phyloP scores from a whole-genome alignment of 2,888 invertebrate genomes.

The Eulithis testata region DNA sequence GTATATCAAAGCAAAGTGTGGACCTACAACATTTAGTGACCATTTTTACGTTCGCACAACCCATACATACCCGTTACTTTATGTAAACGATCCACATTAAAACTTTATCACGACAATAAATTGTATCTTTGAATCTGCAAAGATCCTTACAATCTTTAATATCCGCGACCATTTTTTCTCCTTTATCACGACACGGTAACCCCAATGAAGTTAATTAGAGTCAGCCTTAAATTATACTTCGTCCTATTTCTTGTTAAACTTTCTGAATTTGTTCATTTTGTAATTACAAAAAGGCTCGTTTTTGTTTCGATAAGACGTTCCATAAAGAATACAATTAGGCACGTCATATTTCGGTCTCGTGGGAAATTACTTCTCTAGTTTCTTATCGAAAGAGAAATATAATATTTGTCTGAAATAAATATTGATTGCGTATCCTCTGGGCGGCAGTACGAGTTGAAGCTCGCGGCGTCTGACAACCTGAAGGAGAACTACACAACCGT shows the following conservation, averaged over 20 bases:
- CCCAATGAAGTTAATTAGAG: constrained; percentile 61
- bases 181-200: constrained; percentile 47
- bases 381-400: constrained; percentile 32
- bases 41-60: constrained; percentile 40
- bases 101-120: constrained; percentile 24
- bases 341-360: constrained; percentile 29
- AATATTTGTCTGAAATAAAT: constrained; percentile 29
- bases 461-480: constrained; percentile 97
- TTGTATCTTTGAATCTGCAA: constrained; percentile 28
- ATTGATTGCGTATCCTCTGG: constrained; percentile 43
- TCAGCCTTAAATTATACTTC: constrained; percentile 53
- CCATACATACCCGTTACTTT: constrained; percentile 18
- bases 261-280: constrained; percentile 59
- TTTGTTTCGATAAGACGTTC: constrained; percentile 45
- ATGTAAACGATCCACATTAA: constrained; percentile 15
- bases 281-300: constrained; percentile 56
- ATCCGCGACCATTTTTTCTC: constrained; percentile 45
- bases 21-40: constrained; percentile 52
- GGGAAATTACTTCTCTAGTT: constrained; percentile 32
- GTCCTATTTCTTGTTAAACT: constrained; percentile 52
- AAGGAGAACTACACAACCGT: constrained; percentile 99
- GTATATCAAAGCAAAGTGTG: constrained; percentile 60
- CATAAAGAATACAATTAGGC: constrained; percentile 35
- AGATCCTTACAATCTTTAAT: constrained; percentile 37
- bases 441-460: constrained; percentile 94